These are phyloP conservation scores for Pipra filicauda DNA, from an alignment of 2,113 vertebrate species.

Conservation along the genomic window DNA sequence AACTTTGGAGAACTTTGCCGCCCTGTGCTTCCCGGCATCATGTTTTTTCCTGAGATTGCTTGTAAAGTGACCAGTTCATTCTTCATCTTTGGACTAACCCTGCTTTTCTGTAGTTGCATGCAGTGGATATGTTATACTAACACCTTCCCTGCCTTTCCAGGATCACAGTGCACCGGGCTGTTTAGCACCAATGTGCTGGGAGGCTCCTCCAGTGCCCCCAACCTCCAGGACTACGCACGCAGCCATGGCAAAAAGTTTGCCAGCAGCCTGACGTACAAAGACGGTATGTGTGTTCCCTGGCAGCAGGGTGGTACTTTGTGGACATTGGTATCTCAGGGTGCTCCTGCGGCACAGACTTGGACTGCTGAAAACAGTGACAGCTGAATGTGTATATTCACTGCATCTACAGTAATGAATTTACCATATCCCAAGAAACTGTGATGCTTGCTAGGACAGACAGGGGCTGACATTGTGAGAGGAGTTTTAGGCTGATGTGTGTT, in stretches of 20 bases:
- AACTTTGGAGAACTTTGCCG: background rate
- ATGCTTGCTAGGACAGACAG: background rate
- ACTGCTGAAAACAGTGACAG: background rate
- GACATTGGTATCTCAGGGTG: background rate
- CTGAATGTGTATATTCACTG: background rate
- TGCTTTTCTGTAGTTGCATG: slow-evolving; percentile 77
- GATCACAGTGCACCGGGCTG: slow-evolving; percentile 97
- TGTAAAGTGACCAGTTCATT: background rate
- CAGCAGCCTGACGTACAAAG: slow-evolving; percentile 95
- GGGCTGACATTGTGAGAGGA: background rate
- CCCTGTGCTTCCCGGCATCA: background rate
- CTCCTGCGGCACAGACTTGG: background rate
- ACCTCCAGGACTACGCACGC: slow-evolving; percentile 99
- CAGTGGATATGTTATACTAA: slow-evolving; percentile 80
- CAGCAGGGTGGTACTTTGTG: background rate
- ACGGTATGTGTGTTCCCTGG: slow-evolving; percentile 86
- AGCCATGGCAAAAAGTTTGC: slow-evolving; percentile 98
- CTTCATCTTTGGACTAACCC: slow-evolving; percentile 36
- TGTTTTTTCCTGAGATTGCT: background rate
- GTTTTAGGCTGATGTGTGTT: background rate
- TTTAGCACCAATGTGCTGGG: slow-evolving; percentile 99
- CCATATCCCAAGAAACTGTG: background rate
- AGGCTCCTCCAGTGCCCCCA: slow-evolving; percentile 98
- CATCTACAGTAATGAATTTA: background rate
- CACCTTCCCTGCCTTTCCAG: slow-evolving; percentile 83